Evolutionary conservation across 1,140 invertebrate genomes (phyloP), one percentile per base, ranked within the genome.

Genomic region (Ectropis grisescens): DNA sequence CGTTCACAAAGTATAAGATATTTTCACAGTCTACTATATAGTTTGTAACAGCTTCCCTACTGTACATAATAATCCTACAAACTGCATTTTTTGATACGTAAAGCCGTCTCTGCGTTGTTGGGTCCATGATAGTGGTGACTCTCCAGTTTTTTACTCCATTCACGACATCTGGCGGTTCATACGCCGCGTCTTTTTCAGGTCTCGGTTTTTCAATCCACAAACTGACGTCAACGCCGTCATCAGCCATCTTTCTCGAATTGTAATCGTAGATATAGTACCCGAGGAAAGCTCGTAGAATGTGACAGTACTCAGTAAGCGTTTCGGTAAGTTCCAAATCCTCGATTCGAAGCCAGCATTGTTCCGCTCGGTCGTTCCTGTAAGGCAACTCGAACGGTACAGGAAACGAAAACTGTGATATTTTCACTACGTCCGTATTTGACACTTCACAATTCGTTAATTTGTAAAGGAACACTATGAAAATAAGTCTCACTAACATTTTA

Each of bases 321-420:
- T 76, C 71, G 1, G 53, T 53, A 8, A 75, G 4, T 13, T 78
- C 75, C 0, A 45, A 25, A 29, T 80, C 75, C 45, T 80, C 72
- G 19, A 80, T 58, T 34, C 75, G 50, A 8, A 80, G 33, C 61
- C 66, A 80, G 42, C 75, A 80, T 37, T 80, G 75, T 0, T 80
- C 62, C 2, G 75, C 38, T 11, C 64, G 60, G 23, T 80, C 75
- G 47, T 80, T 80, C 2, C 75, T 52, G 39, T 55, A 64, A 2
- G 75, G 72, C 19, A 80, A 34, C 13, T 78, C 58, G 27, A 80
- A 57, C 6, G 75, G 75, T 14, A 80, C 37, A 1, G 72, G 72
- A 13, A 76, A 52, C n/a, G 56, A 10, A 32, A 59, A 66, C 2
- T 64, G 57, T 37, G 53, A 69, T 0, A 39, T 39, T 28, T 52